Evolutionary conservation across 2,113 vertebrate genomes (phyloP).

Genomic region (Crotalus horridus): DNA sequence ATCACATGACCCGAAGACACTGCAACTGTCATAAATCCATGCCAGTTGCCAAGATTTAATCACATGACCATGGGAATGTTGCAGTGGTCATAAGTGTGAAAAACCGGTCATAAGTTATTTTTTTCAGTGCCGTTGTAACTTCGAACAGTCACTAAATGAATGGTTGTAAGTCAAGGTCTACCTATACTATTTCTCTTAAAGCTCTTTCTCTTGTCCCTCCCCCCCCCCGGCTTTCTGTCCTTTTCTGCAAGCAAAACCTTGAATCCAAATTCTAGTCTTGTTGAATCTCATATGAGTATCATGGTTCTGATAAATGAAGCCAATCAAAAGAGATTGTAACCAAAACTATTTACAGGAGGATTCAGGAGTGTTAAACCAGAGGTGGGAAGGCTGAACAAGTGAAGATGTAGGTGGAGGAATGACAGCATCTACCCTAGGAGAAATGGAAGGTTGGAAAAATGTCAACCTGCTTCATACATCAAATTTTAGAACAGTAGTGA

Average conservation of each 20-base stretch:
- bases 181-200: not conserved
- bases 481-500: not conserved
- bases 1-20: too few species aligned
- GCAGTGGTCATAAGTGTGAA: too few species aligned
- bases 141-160: too few species aligned
- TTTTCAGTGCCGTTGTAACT: too few species aligned
- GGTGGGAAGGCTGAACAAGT: not conserved
- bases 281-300: not conserved
- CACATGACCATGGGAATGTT: too few species aligned
- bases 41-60: too few species aligned
- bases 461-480: not conserved
- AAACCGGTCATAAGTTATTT: too few species aligned
- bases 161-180: too few species aligned
- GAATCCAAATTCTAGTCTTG: not conserved
- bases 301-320: too few species aligned
- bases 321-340: not conserved
- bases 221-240: too few species aligned
- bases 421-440: not conserved
- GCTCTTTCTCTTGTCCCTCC: not conserved
- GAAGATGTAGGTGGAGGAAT: not conserved
- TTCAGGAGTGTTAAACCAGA: not conserved
- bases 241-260: not conserved
- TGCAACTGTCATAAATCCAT: too few species aligned
- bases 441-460: not conserved
- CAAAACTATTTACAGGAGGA: not conserved